phyloP scores from a whole-genome alignment of 1,140 invertebrate genomes.

The Stegodyphus mimosarum region DNA sequence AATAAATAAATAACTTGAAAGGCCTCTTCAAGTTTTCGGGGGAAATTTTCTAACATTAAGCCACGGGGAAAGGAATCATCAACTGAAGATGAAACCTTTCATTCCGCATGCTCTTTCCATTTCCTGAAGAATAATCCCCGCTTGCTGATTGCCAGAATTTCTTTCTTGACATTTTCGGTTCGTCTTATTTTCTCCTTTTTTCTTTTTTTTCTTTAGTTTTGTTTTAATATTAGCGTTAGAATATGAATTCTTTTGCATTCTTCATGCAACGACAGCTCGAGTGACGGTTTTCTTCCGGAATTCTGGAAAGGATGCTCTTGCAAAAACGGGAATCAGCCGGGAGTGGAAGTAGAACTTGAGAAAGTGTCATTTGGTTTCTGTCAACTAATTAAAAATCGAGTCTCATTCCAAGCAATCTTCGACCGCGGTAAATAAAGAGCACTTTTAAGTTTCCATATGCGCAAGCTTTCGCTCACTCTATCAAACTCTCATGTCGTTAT shows the following conservation, averaged over 20 bases:
- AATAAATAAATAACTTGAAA: background rate
- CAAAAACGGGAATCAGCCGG: no score
- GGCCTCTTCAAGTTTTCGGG: background rate
- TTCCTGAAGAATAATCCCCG: background rate
- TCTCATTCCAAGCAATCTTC: conserved; percentile 40
- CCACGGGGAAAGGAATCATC: background rate
- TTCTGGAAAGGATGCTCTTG: background rate
- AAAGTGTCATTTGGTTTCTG: conserved; percentile 41
- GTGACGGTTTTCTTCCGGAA: background rate
- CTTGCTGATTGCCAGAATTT: background rate
- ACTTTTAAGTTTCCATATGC: conserved; percentile 18
- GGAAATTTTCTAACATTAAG: background rate
- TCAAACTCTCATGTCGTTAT: conserved; percentile 51
- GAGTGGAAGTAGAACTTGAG: no score
- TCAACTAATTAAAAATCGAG: conserved; percentile 59
- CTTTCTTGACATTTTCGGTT: background rate
- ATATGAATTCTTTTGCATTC: background rate
- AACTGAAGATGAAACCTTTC: background rate
- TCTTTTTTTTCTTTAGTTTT: background rate
- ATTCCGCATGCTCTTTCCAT: no score
- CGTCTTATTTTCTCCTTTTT: background rate
- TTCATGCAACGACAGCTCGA: background rate
- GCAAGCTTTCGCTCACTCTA: background rate
- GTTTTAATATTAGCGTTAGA: background rate
- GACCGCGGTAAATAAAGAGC: conserved; percentile 30